A percentile compares a stretch with the other conserved stretches of the same genome.
Evolutionary conservation across 2,888 invertebrate genomes (phyloP).

Genomic region (Stomorhina lunata): DNA sequence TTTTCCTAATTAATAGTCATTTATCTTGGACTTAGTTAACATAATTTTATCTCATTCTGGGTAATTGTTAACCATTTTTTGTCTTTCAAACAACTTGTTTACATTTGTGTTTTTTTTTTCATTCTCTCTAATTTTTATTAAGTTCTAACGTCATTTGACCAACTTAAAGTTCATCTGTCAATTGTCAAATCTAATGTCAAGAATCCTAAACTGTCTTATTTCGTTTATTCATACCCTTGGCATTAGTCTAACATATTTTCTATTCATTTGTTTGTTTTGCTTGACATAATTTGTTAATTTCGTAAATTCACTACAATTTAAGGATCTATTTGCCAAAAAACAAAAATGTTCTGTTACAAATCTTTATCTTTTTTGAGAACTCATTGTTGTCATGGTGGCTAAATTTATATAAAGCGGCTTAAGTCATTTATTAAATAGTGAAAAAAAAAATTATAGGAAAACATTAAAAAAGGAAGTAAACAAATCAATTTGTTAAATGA

Average conservation of each 20-base stretch:
- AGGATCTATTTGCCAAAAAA: constrained; percentile 53
- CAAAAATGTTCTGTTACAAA: constrained; percentile 63
- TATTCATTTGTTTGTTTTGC: constrained; percentile 36
- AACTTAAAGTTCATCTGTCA: constrained; percentile 73
- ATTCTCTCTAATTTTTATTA: constrained; percentile 47
- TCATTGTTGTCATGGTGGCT: constrained; percentile 59
- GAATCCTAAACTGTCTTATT: constrained; percentile 13
- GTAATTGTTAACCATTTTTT: constrained; percentile 6
- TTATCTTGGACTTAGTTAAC: constrained; percentile 56
- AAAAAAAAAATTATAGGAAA: background rate
- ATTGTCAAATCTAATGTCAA: constrained; percentile 69
- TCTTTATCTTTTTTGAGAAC: constrained; percentile 59
- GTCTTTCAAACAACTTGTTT: constrained; percentile 22
- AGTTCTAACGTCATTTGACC: constrained; percentile 67
- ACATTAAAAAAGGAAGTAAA: background rate
- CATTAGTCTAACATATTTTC: background rate
- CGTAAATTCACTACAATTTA: constrained; percentile 59
- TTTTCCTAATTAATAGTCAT: constrained; percentile 52
- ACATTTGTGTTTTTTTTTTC: background rate
- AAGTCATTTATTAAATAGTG: constrained; percentile 54
- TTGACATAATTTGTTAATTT: constrained; percentile 65
- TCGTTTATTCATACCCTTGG: background rate
- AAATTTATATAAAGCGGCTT: constrained; percentile 59
- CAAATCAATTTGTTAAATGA: constrained; percentile 42
- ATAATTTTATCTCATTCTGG: constrained; percentile 48